Conservation (phyloP, 2,113 vertebrate genomes). For the Dromaius novaehollandiae region DNA sequence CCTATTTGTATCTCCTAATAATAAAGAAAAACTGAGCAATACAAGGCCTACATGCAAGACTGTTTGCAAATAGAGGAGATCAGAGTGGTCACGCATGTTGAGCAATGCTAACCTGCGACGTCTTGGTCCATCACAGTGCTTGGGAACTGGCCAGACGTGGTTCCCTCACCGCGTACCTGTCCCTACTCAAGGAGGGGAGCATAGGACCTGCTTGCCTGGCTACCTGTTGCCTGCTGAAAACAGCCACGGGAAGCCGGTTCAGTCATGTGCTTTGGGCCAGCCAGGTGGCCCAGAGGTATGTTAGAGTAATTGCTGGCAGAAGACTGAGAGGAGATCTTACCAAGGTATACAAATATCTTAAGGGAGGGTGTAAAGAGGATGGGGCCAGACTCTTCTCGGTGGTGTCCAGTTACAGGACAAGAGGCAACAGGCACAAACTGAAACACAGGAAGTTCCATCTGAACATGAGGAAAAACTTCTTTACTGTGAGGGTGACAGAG, state of each 20-base stretch:
- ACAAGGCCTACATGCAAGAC: background rate
- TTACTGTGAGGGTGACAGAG: no score
- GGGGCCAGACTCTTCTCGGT: no score
- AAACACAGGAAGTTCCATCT: no score
- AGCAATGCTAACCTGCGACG: background rate
- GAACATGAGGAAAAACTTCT: no score
- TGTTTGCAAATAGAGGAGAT: background rate
- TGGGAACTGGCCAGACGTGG: background rate
- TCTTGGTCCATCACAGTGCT: background rate
- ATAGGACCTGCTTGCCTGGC: background rate
- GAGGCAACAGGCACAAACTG: no score
- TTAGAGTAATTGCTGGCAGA: background rate
- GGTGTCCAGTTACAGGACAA: no score
- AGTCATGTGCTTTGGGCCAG: background rate
- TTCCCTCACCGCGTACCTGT: background rate
- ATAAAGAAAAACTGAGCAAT: background rate
- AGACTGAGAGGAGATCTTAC: no score
- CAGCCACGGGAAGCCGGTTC: background rate
- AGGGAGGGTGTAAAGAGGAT: no score
- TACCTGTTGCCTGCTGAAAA: background rate
- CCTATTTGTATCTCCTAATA: background rate
- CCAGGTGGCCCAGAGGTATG: background rate
- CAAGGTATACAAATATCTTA: no score
- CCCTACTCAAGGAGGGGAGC: background rate
- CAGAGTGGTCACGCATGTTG: rapidly evolving